Conservation (phyloP, 2,113 vertebrate species). For the Embiotoca jacksoni region DNA sequence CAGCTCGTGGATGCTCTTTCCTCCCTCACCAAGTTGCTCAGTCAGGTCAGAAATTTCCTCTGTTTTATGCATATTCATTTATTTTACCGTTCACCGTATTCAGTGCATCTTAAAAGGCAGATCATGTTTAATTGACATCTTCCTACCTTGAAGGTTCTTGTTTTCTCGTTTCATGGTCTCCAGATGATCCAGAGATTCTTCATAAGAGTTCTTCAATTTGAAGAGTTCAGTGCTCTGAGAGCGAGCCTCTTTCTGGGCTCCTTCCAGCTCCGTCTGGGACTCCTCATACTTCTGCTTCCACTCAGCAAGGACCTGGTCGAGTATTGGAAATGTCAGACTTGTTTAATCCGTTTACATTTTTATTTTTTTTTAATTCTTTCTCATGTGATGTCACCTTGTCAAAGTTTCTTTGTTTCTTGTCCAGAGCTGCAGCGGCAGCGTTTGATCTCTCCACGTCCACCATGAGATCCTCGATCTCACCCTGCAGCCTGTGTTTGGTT, state of each 20-base stretch:
- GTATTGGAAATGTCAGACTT: neutral
- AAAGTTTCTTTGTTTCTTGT: slow-evolving; percentile 68
- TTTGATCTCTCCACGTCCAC: slow-evolving; percentile 63
- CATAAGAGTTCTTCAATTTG: slow-evolving; percentile 81
- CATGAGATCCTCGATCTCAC: slow-evolving; percentile 65
- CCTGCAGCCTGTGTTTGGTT: slow-evolving; percentile 64
- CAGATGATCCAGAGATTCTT: slow-evolving; percentile 78
- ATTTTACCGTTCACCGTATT: neutral
- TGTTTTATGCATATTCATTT: slow-evolving; percentile 30
- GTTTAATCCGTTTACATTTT: neutral
- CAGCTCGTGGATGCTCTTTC: slow-evolving; percentile 78
- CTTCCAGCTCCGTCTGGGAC: slow-evolving; percentile 76
- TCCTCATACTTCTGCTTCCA: slow-evolving; percentile 83
- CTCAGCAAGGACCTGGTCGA: slow-evolving; percentile 73
- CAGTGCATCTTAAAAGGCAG: neutral
- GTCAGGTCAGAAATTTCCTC: slow-evolving; percentile 81
- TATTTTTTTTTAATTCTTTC: neutral
- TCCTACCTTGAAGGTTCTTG: slow-evolving; percentile 79
- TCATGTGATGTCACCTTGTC: slow-evolving; percentile 38
- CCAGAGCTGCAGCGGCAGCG: slow-evolving; percentile 58
- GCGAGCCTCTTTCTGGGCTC: slow-evolving; percentile 76
- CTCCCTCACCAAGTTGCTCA: slow-evolving; percentile 77
- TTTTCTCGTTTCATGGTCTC: slow-evolving; percentile 81
- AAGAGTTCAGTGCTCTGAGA: slow-evolving; percentile 79
- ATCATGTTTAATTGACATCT: neutral